phyloP scores from a whole-genome alignment of 2,888 invertebrate genomes.

The Venusia cambrica region DNA sequence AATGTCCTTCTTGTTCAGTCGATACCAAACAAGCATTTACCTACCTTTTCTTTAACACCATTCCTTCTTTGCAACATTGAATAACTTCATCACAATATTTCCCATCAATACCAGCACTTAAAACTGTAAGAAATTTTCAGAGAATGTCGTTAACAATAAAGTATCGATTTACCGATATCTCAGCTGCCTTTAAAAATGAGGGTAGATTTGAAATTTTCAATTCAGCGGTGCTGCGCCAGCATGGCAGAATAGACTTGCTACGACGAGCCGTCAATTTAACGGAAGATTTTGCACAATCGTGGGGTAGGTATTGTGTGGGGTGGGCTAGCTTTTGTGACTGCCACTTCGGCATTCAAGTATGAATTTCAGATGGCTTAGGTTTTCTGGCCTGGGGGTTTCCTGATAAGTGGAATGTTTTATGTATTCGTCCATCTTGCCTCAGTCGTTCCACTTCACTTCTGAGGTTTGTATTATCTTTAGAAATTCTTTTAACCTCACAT shows the following conservation, averaged over 20 bases:
- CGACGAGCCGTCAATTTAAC: slow-evolving; percentile 69
- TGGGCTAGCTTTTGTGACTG: slow-evolving; percentile 19
- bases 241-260: slow-evolving; percentile 49
- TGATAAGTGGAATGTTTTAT: too few relatives aligned
- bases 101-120: slow-evolving; percentile 7
- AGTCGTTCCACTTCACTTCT: too few relatives aligned
- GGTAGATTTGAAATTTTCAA: slow-evolving; percentile 52
- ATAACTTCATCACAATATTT: slow-evolving; percentile 4
- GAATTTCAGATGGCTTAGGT: slow-evolving; percentile 21
- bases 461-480: too few relatives aligned
- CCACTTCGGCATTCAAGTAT: slow-evolving; percentile 24
- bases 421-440: too few relatives aligned
- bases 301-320: slow-evolving; percentile 33
- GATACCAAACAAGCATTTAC: too few relatives aligned
- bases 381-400: slow-evolving; percentile 6
- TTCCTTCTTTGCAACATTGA: too few relatives aligned
- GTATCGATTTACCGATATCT: slow-evolving; percentile 28
- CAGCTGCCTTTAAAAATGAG: slow-evolving; percentile 33
- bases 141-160: slow-evolving; percentile 22
- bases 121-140: slow-evolving; percentile 7
- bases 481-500: too few relatives aligned
- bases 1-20: too few relatives aligned
- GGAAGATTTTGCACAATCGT: slow-evolving; percentile 62
- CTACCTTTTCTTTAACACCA: too few relatives aligned
- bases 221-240: slow-evolving; percentile 44